Percentiles rank a stretch among this genome's conserved stretches.
Conservation (phyloP, 2,888 invertebrate genomes). For the Galerucella nymphaeae region DNA sequence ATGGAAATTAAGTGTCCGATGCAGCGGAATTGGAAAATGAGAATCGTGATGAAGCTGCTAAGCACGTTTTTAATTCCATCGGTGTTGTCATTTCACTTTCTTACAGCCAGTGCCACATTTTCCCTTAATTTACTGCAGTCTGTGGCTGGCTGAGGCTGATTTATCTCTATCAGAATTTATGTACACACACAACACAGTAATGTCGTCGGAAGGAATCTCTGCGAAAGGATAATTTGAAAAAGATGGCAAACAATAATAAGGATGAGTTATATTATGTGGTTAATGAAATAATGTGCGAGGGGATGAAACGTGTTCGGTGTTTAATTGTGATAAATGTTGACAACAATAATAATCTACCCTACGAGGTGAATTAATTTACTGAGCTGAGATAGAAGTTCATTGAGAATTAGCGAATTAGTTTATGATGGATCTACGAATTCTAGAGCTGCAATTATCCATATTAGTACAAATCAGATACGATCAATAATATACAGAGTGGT, state of each 20-base stretch:
- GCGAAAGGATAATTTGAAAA: conserved; percentile 54
- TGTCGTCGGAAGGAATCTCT: conserved; percentile 37
- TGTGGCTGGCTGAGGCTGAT: conserved; percentile 59
- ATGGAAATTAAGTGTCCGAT: conserved; percentile 48
- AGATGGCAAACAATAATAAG: conserved; percentile 55
- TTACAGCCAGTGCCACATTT: conserved; percentile 61
- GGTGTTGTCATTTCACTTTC: conserved; percentile 63
- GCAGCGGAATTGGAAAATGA: conserved; percentile 45
- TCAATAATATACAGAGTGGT: too few species aligned
- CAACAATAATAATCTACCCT: background rate
- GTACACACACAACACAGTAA: conserved; percentile 57
- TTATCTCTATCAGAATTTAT: conserved; percentile 65
- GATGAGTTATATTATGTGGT: conserved; percentile 37
- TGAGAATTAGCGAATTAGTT: too few species aligned
- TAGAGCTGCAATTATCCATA: too few species aligned
- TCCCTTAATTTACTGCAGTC: conserved; percentile 63
- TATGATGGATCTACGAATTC: too few species aligned
- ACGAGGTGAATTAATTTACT: background rate
- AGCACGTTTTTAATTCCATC: conserved; percentile 65
- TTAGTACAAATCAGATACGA: too few species aligned
- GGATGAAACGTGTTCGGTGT: conserved; percentile 42
- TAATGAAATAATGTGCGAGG: conserved; percentile 38
- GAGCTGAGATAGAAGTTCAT: too few species aligned
- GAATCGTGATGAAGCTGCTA: conserved; percentile 56
- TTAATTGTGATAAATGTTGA: conserved; percentile 43